Conservation (phyloP, 37 sponge, comb jelly and placozoan genomes). For the Cladorhizidae sp. region DNA sequence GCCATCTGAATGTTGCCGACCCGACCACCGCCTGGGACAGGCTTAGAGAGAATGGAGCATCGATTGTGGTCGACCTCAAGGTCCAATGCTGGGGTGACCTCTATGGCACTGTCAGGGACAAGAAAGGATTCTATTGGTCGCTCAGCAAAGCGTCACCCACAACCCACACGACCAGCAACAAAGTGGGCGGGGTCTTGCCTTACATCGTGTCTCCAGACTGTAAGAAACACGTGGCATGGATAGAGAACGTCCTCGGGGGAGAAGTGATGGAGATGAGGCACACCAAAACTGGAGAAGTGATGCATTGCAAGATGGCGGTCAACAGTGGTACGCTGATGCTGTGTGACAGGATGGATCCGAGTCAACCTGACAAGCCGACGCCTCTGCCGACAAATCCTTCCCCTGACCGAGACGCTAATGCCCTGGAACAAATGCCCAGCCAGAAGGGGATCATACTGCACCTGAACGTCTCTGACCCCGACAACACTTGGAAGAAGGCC, state of each 20-base stretch:
- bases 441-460: constrained; percentile 35
- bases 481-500: constrained; percentile 66
- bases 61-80: constrained; percentile 28
- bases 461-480: constrained; percentile 21
- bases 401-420: neutral
- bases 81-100: constrained; percentile 69
- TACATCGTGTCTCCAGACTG: constrained; percentile 52
- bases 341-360: neutral
- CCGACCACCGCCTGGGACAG: constrained; percentile 38
- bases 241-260: constrained; percentile 46
- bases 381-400: neutral
- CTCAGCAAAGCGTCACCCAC: neutral
- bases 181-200: constrained; percentile 21
- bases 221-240: constrained; percentile 52
- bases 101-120: constrained; percentile 36
- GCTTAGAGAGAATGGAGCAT: constrained; percentile 42
- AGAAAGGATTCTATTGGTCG: constrained; percentile 42
- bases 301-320: constrained; percentile 42
- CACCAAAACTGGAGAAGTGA: constrained; percentile 17
- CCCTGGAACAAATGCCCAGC: neutral
- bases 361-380: neutral
- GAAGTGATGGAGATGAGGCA: constrained; percentile 23
- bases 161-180: neutral
- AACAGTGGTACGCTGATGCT: constrained; percentile 34
- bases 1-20: constrained; percentile 30